Base-by-base conservation (phyloP, 2,113 vertebrate species). In the Zapornia atra region DNA sequence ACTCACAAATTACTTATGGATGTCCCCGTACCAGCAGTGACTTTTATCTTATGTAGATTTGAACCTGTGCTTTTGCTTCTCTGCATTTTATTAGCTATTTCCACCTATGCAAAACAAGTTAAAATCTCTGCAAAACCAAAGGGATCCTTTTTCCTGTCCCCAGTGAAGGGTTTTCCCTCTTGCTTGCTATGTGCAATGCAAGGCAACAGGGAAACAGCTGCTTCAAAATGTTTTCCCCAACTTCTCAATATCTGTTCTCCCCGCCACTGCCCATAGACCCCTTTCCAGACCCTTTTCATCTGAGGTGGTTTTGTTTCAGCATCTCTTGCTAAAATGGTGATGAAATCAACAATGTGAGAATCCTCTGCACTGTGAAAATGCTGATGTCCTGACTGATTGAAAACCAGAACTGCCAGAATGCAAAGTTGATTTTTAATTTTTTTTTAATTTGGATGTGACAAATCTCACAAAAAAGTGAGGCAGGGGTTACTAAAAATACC, bases 391-490 rank as follows among this genome's bases (percentile, higher is more conserved):
- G 6, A 60, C 53, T 66, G 68, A 78, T 46, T 42, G 54, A 91
- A 93, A 81, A 79, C 5, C 34, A 68, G 72, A 19, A 90, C 16
- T 86, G 38, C 24, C 61, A 86, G 80, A 77, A 71, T 83, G 33
- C 28, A 60, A 77, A 90, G 22, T 21, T 50, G n/a, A 56, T 60
- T 84, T 44, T 54, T 7, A 24, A 20, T 29, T 50, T 63, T 60
- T 90, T 84, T 83, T 87, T 78, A 12, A 80, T 59, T 86, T 38
- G 28, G 26, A 75, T 73, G 36, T 92, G 80, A 88, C 24, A 88
- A 88, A 96, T 86, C 28, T 86, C 66, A 63, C 17, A 77, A 21
- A 73, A 66, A 96, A 86, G 28, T 95, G 72, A 94, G 63, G 88
- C 0, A 0, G 9, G 6, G 48, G 36, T 68, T 86, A 61, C 82